Evolutionary conservation across 1,140 invertebrate genomes (phyloP), one percentile per base, ranked within the genome.

Genomic region (Drosophila takahashii): DNA sequence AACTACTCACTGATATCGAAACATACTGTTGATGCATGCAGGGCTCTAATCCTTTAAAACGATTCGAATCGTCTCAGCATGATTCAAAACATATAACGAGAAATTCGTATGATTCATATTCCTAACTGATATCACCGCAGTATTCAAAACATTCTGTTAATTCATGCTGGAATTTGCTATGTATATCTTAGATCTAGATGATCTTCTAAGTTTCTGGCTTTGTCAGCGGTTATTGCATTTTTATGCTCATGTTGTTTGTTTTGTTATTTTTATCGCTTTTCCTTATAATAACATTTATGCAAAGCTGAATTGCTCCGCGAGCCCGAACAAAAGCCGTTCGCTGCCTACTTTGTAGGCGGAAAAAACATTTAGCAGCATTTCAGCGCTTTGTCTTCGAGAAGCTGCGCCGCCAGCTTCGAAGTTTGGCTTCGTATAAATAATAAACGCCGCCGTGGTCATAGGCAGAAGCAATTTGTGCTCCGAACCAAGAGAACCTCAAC

Each of bases 261-360:
- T 22, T 22, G 32, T 4, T 3, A n/a, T 57, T 76, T 80, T 87
- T 77, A 87, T 87, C 45, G 86, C 66, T 79, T 81, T 77, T 83
- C 65, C 79, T 77, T 83, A 86, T 83, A 86, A 72, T 87, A 83
- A 79, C 83, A 79, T 83, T 87, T 87, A 87, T 86, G 83, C 83
- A 86, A 87, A 86, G 59, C 66, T 45, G 60, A 81, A 74, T 52
- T 78, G 67, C 47, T 56, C 59, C 36, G 56, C 32, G 37, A 60
- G 22, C 57, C 18, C 45, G 44, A 52, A 89, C 83, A 87, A 87
- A 73, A 83, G 79, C 80, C 62, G 57, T 58, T 34, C 44, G 58
- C 75, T 79, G 79, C 45, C 59, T 79, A 60, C 44, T 79, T 87
- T 77, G 75, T 83, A 87, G 79, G 83, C 84, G 83, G 83, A 83